Conservation (phyloP, 2,888 invertebrate species). For the Cyclophora punctaria region DNA sequence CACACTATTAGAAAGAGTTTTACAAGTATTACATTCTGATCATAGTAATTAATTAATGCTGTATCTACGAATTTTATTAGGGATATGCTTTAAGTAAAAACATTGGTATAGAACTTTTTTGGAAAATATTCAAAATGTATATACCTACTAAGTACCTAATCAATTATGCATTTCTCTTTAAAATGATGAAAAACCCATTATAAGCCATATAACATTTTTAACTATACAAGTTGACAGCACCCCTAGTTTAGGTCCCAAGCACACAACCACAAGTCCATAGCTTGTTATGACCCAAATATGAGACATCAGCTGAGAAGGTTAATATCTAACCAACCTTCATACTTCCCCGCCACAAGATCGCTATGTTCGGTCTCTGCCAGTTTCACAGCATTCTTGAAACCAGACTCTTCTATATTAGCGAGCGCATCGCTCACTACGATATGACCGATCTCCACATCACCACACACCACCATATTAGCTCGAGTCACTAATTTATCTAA, state of each 20-base stretch:
- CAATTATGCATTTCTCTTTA: too few species aligned
- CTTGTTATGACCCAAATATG: too few species aligned
- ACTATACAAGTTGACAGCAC: too few species aligned
- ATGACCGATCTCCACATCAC: constrained; percentile 65
- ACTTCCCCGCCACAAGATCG: constrained; percentile 83
- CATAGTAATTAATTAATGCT: too few species aligned
- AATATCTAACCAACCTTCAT: constrained; percentile 78
- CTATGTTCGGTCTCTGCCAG: constrained; percentile 79
- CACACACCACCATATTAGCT: constrained; percentile 59
- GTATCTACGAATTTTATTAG: too few species aligned
- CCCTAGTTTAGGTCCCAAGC: too few species aligned
- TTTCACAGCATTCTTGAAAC: constrained; percentile 52
- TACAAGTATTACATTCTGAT: too few species aligned
- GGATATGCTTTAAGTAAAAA: too few species aligned
- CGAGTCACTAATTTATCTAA: constrained; percentile 41
- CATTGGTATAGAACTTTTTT: too few species aligned
- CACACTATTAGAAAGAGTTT: too few species aligned
- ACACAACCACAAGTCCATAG: too few species aligned
- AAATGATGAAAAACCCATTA: not conserved
- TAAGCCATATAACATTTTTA: not conserved
- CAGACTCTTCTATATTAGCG: constrained; percentile 38
- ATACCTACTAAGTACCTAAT: too few species aligned
- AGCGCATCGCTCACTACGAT: constrained; percentile 51
- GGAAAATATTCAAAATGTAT: constrained; percentile 1
- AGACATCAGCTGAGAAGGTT: not conserved